Conservation (phyloP, 2,888 invertebrate species). For the Noctua janthe region DNA sequence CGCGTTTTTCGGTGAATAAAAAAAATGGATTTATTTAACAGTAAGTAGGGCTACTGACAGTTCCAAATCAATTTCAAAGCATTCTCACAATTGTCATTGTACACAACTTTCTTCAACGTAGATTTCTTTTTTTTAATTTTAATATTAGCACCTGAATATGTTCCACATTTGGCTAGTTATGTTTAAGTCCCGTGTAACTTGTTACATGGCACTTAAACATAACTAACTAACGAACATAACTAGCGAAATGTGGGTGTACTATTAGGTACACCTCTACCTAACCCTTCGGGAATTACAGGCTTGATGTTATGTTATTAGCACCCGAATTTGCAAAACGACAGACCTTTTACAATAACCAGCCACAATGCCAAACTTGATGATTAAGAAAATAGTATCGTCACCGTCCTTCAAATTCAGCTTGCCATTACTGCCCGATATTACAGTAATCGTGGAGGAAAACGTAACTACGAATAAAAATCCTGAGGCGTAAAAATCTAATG, state of each 20-base stretch:
- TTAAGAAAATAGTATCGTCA: not conserved
- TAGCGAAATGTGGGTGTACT: no score
- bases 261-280: no score
- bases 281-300: no score
- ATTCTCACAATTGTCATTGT: not conserved
- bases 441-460: conserved; percentile 25
- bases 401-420: no score
- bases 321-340: not conserved
- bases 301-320: not conserved
- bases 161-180: no score
- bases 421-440: not conserved
- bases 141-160: no score
- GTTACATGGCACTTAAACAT: no score
- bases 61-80: not conserved
- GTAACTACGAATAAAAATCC: conserved; percentile 15
- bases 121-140: not conserved
- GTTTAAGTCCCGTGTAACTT: no score
- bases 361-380: not conserved
- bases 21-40: not conserved
- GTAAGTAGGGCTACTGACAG: no score
- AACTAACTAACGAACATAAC: no score
- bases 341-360: not conserved
- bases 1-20: not conserved
- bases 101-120: not conserved
- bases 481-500: conserved; percentile 3